A percentile compares a stretch with the other conserved stretches of the same genome.
Conservation (phyloP, 2,113 vertebrate genomes). For the Girardinichthys multiradiatus region DNA sequence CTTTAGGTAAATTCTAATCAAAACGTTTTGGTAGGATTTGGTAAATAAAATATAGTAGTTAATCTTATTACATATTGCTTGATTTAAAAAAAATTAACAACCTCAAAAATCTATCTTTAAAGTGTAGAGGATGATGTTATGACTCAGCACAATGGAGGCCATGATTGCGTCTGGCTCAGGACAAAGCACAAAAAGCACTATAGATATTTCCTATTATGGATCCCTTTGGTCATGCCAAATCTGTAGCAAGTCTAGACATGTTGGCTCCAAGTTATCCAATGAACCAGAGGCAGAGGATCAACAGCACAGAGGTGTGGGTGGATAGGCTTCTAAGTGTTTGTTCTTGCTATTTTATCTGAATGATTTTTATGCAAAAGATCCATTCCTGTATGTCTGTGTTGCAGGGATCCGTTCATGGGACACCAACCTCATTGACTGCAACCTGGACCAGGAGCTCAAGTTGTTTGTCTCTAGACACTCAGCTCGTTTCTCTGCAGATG, state of each 20-base stretch:
- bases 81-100: no score
- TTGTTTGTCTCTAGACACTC: conserved; percentile 98
- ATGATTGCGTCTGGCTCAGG: conserved; percentile 4
- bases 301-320: neutral
- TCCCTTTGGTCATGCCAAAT: conserved; percentile 46
- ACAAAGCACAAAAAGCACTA: conserved; percentile 39
- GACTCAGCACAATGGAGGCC: conserved; percentile 54
- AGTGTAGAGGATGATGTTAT: conserved; percentile 17
- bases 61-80: no score
- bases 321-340: neutral
- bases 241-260: conserved; percentile 23
- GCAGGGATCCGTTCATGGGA: conserved; percentile 98
- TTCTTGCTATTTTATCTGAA: neutral
- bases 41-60: neutral
- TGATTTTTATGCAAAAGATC: neutral
- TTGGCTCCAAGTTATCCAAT: conserved; percentile 16
- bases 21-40: neutral
- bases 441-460: conserved; percentile 97
- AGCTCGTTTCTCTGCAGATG: conserved; percentile 94
- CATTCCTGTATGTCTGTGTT: conserved; percentile 38
- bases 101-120: neutral
- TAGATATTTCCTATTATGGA: conserved; percentile 75
- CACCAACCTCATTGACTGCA: conserved; percentile 93
- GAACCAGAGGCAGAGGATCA: conserved; percentile 12
- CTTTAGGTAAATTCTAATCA: neutral